Evolutionary conservation across 2,888 invertebrate genomes (phyloP), one percentile per base, ranked within the genome.

Genomic region (Cyclophora albipunctata): DNA sequence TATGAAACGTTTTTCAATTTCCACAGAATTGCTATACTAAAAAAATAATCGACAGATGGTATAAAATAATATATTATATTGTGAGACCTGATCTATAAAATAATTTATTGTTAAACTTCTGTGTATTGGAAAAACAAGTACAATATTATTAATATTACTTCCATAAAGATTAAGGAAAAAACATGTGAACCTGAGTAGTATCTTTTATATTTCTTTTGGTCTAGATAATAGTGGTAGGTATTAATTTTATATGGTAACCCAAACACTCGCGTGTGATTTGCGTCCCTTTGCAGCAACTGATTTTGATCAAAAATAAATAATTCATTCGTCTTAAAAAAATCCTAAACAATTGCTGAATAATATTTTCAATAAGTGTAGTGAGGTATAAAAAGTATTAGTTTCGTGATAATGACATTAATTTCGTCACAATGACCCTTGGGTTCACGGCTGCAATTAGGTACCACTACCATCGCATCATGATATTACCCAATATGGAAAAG

Each of bases 231-330:
- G 0, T 6, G 5, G 51, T 54, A 46, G 45, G 34, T 6, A 7
- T 4, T 2, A 2, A 0, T 3, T 3, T 7, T 5, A 44, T 34
- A 58, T 58, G 58, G 57, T 53, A 58, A 53, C 71, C 70, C 65
- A 53, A 63, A 59, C 69, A 75, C 77, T 82, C 77, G 82, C 81
- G 75, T 84, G 81, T 73, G 67, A 79, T 78, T 84, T 84, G 84
- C 84, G 84, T 85, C 82, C 82, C 73, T 71, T 67, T 62, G 50
- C 62, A 67, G 63, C 40, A 37, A 68, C 69, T 70, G 73, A 69
- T 76, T 76, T 71, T 66, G 50, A 42, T 66, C 58, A 62, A 55
- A 63, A 67, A 58, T 71, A 59, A 63, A 62, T 57, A 63, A 20
- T 43, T 20, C 43, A 33, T 4, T 43, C 5, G 5, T 34, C 5